Conservation (phyloP, 2,797 vertebrate species). For the Micrastur ruficollis region DNA sequence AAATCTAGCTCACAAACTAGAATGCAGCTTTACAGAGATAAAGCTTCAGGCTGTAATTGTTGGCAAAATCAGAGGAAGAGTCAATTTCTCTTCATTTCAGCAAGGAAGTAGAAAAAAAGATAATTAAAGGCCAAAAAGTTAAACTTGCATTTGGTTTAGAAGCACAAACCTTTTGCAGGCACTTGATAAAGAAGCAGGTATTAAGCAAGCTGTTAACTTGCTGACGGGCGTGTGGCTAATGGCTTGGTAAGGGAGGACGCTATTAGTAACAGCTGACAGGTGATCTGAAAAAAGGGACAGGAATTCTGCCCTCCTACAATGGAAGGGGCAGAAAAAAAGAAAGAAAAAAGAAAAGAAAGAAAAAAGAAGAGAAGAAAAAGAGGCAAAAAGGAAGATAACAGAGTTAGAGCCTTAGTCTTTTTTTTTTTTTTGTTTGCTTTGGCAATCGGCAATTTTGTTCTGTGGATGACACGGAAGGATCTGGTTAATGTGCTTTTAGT, state of each 20-base stretch:
- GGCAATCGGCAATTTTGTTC: slow-evolving; percentile 7
- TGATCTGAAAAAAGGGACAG: neutral
- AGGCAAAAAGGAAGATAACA: neutral
- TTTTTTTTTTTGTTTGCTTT: neutral
- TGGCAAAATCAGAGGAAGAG: neutral
- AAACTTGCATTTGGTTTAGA: neutral
- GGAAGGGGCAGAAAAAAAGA: neutral
- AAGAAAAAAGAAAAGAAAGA: no score
- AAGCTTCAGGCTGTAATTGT: neutral
- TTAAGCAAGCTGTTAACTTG: neutral
- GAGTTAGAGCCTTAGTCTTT: neutral
- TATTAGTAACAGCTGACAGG: neutral
- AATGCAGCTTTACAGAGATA: neutral
- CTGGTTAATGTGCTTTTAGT: slow-evolving; percentile 33
- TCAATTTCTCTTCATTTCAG: neutral
- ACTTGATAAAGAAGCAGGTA: neutral
- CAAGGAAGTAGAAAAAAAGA: neutral
- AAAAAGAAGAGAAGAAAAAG: neutral
- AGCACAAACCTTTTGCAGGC: neutral
- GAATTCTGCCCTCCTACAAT: neutral
- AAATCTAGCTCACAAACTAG: neutral
- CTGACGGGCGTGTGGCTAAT: neutral
- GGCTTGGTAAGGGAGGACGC: neutral
- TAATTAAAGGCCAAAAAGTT: neutral
- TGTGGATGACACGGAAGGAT: slow-evolving; percentile 17